Evolutionary conservation across 2,797 vertebrate genomes (phyloP).

Genomic region (Hemitrygon akajei): DNA sequence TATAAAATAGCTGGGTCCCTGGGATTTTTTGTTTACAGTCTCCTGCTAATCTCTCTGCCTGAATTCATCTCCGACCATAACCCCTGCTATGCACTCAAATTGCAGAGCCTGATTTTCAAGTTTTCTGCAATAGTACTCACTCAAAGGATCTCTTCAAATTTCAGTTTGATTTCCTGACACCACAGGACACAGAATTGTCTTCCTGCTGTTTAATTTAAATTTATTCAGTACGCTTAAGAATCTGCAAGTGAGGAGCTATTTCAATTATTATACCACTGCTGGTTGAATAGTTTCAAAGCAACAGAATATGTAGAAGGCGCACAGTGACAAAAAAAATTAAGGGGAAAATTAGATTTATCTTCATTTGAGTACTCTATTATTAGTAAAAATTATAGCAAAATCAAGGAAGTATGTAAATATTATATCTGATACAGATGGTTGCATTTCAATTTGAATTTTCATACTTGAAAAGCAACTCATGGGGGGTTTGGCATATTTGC

Average conservation of each 20-base stretch:
- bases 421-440: not conserved
- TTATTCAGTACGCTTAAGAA: not conserved
- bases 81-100: not conserved
- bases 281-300: too few species aligned
- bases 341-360: not conserved
- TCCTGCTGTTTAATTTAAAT: not conserved
- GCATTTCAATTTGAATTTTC: not conserved
- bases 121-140: not conserved
- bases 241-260: too few species aligned
- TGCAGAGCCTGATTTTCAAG: not conserved
- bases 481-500: not conserved
- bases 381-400: not conserved
- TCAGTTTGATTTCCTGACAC: not conserved
- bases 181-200: not conserved
- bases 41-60: not conserved
- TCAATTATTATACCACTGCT: too few species aligned
- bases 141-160: not conserved
- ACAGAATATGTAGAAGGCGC: too few species aligned
- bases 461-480: not conserved
- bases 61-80: not conserved
- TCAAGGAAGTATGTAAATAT: not conserved
- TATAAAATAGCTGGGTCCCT: not conserved
- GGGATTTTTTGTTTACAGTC: not conserved
- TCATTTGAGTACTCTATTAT: not conserved
- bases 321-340: too few species aligned